These are phyloP conservation scores for Oppia nitens DNA, from an alignment of 1,140 invertebrate species.

Conservation along the genomic window DNA sequence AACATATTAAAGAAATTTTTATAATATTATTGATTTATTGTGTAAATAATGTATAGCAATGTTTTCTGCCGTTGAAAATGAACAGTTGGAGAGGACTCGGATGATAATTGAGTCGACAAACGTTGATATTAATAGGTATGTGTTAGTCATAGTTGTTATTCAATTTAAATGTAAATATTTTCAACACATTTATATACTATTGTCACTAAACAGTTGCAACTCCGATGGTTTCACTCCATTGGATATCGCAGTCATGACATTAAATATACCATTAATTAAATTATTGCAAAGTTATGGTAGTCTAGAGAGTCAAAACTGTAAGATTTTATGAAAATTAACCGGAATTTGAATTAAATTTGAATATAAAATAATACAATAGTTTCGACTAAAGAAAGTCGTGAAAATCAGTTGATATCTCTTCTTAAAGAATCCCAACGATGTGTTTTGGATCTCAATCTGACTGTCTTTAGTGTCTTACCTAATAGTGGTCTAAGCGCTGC, in stretches of 20 bases:
- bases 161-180: background rate
- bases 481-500: constrained; percentile 18
- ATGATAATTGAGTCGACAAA: constrained; percentile 74
- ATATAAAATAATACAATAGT: no score
- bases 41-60: constrained; percentile 39
- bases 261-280: constrained; percentile 65
- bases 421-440: constrained; percentile 54
- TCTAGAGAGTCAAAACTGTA: constrained; percentile 69
- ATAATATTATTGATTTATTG: no score
- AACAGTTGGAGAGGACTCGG: constrained; percentile 70
- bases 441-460: constrained; percentile 25
- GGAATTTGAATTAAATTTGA: background rate
- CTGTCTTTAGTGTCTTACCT: constrained; percentile 22
- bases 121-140: constrained; percentile 78
- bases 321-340: constrained; percentile 28
- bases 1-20: no score
- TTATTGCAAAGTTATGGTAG: constrained; percentile 74
- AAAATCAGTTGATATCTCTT: constrained; percentile 42
- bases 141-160: background rate
- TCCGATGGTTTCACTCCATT: constrained; percentile 68
- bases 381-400: constrained; percentile 24
- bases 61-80: constrained; percentile 81
- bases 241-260: constrained; percentile 74
- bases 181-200: background rate
- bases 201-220: constrained; percentile 41